Evolutionary conservation across 2,888 invertebrate genomes (phyloP).

Genomic region (Cantharis rustica): DNA sequence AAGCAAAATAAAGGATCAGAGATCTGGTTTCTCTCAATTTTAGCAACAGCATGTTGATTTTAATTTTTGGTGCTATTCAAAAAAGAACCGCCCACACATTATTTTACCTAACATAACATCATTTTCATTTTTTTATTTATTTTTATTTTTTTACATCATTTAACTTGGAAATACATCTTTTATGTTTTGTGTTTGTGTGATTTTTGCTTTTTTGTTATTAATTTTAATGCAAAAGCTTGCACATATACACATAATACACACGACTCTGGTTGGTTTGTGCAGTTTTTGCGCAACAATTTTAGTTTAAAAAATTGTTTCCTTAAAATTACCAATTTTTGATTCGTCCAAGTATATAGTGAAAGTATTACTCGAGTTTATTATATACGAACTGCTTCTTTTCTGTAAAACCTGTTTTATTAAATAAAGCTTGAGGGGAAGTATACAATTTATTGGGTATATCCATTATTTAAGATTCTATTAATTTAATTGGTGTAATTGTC

Average conservation of each 20-base stretch:
- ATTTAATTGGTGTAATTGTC: conserved; percentile 34
- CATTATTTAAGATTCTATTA: conserved; percentile 22
- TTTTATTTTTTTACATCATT: conserved; percentile 19
- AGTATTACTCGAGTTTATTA: background rate
- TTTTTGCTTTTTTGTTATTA: conserved; percentile 18
- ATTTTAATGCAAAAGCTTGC: conserved; percentile 14
- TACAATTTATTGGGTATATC: conserved; percentile 8
- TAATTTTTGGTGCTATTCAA: conserved; percentile 3
- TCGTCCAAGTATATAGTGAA: conserved; percentile 5
- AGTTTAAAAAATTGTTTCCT: background rate
- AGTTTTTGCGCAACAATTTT: conserved; percentile 17
- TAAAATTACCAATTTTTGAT: background rate
- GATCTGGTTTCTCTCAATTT: conserved; percentile 21
- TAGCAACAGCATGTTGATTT: conserved; percentile 23
- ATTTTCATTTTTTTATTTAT: conserved; percentile 23
- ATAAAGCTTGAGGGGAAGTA: conserved; percentile 15
- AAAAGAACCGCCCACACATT: conserved; percentile 12
- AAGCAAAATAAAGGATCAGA: conserved; percentile 28
- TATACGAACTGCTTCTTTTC: conserved; percentile 3
- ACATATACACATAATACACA: background rate
- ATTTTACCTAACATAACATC: conserved; percentile 26
- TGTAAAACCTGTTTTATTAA: conserved; percentile 8
- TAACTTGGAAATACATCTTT: conserved; percentile 14
- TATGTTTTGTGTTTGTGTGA: conserved; percentile 29
- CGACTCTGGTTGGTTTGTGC: conserved; percentile 5